Conservation (phyloP, 2,113 vertebrate species). For the Megaceryle maxima region DNA sequence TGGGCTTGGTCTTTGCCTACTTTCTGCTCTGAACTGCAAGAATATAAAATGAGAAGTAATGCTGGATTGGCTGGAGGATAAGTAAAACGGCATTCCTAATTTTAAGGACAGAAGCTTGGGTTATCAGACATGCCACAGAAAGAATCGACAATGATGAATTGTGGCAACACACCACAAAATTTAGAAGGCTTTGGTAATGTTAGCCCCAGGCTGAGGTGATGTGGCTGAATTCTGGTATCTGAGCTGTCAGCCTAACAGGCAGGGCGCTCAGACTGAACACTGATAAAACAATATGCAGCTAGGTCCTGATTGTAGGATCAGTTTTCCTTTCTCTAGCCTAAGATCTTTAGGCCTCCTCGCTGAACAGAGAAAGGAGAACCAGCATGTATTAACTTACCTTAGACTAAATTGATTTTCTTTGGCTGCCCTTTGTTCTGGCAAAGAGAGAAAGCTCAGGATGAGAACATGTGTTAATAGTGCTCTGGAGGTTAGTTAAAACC, state of each 20-base stretch:
- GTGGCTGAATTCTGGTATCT: not conserved
- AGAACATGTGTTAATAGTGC: not conserved
- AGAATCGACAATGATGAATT: not conserved
- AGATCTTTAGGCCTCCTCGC: not conserved
- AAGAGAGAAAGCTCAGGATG: not conserved
- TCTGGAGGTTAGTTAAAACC: conserved; percentile 23
- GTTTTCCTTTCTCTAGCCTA: not conserved
- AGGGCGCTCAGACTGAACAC: not conserved
- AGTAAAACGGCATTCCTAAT: not conserved
- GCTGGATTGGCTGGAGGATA: not conserved
- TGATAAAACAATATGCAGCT: not conserved
- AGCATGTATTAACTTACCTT: not conserved
- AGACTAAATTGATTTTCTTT: conserved; percentile 38
- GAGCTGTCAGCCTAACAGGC: not conserved
- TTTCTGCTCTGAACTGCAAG: not conserved
- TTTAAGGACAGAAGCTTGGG: not conserved
- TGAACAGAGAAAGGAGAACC: not conserved
- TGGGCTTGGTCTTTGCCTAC: not conserved
- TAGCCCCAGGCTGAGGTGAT: not conserved
- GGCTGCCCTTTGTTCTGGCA: conserved; percentile 29
- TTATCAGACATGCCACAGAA: not conserved
- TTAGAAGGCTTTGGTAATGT: not conserved
- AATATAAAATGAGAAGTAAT: not conserved
- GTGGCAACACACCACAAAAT: not conserved
- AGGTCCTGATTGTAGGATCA: not conserved